Evolutionary conservation across 2,797 vertebrate genomes (phyloP).

Genomic region (Eleutherodactylus coqui): DNA sequence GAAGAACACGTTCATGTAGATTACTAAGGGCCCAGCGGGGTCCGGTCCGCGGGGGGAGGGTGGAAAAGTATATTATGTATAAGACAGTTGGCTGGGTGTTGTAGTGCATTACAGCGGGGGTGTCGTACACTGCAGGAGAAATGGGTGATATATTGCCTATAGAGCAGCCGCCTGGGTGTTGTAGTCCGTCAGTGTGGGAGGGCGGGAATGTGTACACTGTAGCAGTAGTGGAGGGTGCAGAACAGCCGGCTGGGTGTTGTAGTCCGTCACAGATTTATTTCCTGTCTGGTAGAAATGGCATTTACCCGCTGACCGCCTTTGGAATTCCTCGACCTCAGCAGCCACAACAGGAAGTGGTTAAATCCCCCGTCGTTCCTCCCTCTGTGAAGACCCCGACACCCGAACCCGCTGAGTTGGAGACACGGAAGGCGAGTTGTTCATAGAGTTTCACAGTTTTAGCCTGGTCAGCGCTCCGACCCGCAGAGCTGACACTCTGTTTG

Average conservation of each 20-base stretch:
- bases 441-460: accelerated
- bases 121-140: too few species aligned
- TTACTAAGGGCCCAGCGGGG: too few species aligned
- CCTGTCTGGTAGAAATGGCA: slow-evolving; percentile 85
- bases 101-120: too few species aligned
- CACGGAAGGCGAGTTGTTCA: slow-evolving; percentile 84
- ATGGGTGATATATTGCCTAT: too few species aligned
- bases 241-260: not conserved
- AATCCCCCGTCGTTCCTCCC: slow-evolving; percentile 92
- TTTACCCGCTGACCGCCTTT: slow-evolving; percentile 96
- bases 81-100: too few species aligned
- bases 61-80: too few species aligned
- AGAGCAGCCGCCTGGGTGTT: not conserved
- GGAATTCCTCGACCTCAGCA: slow-evolving; percentile 92
- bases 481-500: not conserved
- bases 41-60: too few species aligned
- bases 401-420: slow-evolving; percentile 95
- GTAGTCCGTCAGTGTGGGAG: not conserved
- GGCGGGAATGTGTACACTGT: not conserved
- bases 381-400: slow-evolving; percentile 96
- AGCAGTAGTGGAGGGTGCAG: not conserved
- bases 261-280: not conserved
- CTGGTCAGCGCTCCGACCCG: not conserved
- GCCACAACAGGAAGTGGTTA: slow-evolving; percentile 93
- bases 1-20: too few species aligned